A percentile compares a stretch with the other conserved stretches of the same genome.
Evolutionary conservation across 2,888 invertebrate genomes (phyloP).

Genomic region (Noctua comes): DNA sequence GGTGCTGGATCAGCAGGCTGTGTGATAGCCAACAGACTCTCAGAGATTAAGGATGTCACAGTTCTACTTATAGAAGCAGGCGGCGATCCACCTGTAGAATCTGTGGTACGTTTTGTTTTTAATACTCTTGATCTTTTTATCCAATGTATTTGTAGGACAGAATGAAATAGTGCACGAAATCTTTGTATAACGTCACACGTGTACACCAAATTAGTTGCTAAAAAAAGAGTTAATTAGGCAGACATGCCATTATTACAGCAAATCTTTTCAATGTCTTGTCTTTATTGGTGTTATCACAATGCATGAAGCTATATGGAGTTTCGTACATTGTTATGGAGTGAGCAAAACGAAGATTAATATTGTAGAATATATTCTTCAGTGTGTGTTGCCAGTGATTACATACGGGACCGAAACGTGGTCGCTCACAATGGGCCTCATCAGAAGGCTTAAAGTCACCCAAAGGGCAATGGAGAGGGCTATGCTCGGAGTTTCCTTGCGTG

Average conservation of each 20-base stretch:
- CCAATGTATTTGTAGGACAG: not conserved
- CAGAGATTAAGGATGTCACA: constrained; percentile 76
- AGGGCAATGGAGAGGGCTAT: too few relatives aligned
- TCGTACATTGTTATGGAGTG: not conserved
- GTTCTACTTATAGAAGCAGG: constrained; percentile 90
- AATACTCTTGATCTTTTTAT: not conserved
- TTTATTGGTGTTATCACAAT: not conserved
- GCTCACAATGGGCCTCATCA: too few relatives aligned
- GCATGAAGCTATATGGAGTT: not conserved
- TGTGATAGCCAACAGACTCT: constrained; percentile 89
- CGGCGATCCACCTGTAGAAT: constrained; percentile 74
- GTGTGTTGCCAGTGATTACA: too few relatives aligned
- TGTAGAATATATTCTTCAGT: too few relatives aligned
- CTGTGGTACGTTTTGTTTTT: constrained; percentile 34
- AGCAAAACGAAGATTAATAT: not conserved
- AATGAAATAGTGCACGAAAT: not conserved
- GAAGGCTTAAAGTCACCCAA: too few relatives aligned
- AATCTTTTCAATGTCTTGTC: not conserved
- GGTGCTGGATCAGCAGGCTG: constrained; percentile 91
- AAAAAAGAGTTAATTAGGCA: not conserved
- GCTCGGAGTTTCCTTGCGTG: too few relatives aligned
- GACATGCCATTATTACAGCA: not conserved
- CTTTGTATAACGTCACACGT: not conserved
- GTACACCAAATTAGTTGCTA: not conserved
- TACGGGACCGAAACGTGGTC: too few relatives aligned